Base-by-base conservation (phyloP, 1,140 invertebrate species). In the Sinella curviseta region DNA sequence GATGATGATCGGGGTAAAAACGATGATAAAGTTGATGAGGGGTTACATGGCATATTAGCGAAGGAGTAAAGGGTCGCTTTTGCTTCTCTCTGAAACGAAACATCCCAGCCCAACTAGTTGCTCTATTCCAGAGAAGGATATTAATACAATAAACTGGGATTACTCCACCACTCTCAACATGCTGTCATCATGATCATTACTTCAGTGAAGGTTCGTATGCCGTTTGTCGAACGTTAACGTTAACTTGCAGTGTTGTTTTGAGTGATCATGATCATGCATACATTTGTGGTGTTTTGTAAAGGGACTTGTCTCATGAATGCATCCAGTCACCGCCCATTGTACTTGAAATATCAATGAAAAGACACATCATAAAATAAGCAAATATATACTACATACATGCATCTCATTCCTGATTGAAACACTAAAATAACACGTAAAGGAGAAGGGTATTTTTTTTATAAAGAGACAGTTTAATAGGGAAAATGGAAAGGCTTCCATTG, bases 261-360 rank as follows among this genome's bases (percentile, higher is more conserved):
- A 60, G 14, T 60, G 55, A n/a, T 60, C 55, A 60, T 31, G 31
- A 2, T 70, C 65, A n/a, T 70, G 65, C 2, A 31, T 70, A 31
- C 65, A 70, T 70, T 14, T 17, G 57, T 65, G 24, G 4, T 26
- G 20, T 65, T 65, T 31, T 30, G 65, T 30, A 30, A n/a, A 70
- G 2, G 2, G 12, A 70, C 12, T 70, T 8, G 12, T 8, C 8
- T 33, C 2, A 16, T 70, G 65, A 14, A 3, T 33, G 12, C 31
- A 70, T 24, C 14, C 14, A 31, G 65, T 70, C 28, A 70, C 65
- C 65, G 65, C 65, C 65, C 31, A 3, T 30, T 70, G 28, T 70
- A 70, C 65, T 70, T 70, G 65, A 70, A 70, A 24, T 70, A 70
- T 70, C 31, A 31, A 70, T 33, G 65, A 70, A 33, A 33, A 70